A percentile compares a stretch with the other conserved stretches of the same genome.
Evolutionary conservation across 1,140 invertebrate species (phyloP).

Genomic region (Lethrus apterus): DNA sequence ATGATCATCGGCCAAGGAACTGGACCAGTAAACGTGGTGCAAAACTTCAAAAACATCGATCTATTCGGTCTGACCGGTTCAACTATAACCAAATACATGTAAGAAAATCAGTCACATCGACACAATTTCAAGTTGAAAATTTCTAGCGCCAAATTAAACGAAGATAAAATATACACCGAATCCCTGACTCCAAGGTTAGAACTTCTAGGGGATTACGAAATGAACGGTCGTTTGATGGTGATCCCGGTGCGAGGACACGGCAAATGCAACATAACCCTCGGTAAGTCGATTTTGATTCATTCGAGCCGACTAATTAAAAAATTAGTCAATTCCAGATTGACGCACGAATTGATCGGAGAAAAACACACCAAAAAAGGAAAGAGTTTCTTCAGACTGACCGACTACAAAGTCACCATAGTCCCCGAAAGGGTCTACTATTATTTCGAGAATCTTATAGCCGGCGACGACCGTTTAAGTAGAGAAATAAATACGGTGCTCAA

Average conservation of each 20-base stretch:
- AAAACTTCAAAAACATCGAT: slow-evolving; percentile 51
- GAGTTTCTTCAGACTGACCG: slow-evolving; percentile 33
- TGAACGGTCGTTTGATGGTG: slow-evolving; percentile 47
- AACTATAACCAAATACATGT: slow-evolving; percentile 46
- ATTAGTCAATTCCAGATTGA: slow-evolving; percentile 17
- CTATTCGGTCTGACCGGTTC: slow-evolving; percentile 49
- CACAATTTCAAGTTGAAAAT: not conserved
- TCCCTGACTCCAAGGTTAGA: slow-evolving; percentile 35
- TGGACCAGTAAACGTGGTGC: slow-evolving; percentile 50
- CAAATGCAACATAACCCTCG: slow-evolving; percentile 41
- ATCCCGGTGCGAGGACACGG: slow-evolving; percentile 50
- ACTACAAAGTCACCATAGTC: slow-evolving; percentile 24
- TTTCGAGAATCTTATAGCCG: slow-evolving; percentile 46
- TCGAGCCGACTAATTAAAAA: slow-evolving; percentile 3
- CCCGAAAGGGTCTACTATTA: slow-evolving; percentile 35
- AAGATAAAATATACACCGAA: slow-evolving; percentile 31
- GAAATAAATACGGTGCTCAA: slow-evolving; percentile 45
- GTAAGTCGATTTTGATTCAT: slow-evolving; percentile 33
- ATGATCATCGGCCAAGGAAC: slow-evolving; percentile 49
- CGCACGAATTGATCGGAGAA: slow-evolving; percentile 32
- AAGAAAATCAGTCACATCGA: slow-evolving; percentile 23
- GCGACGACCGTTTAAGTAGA: slow-evolving; percentile 40
- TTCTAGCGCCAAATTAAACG: slow-evolving; percentile 35
- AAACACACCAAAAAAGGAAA: slow-evolving; percentile 38
- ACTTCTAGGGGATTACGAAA: slow-evolving; percentile 43